Evolutionary conservation across 2,797 vertebrate species (phyloP).

Genomic region (Liasis olivaceus): DNA sequence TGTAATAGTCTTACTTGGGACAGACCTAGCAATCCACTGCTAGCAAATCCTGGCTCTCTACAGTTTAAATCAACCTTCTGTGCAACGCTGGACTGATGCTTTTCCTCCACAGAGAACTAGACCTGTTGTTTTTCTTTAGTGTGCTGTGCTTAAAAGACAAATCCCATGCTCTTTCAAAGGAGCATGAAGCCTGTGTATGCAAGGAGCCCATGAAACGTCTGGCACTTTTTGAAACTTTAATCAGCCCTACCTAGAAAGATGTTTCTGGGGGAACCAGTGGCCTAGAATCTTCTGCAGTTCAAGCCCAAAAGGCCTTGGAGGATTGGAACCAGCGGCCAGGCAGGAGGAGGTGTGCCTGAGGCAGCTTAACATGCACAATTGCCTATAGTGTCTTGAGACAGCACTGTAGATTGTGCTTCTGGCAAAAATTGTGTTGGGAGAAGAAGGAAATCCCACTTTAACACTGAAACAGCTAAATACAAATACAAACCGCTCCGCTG

Average conservation of each 20-base stretch:
- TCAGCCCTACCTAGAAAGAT: neutral
- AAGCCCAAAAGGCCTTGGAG: neutral
- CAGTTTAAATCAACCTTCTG: neutral
- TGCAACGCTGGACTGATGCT: neutral
- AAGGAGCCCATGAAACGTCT: neutral
- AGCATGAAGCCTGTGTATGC: neutral
- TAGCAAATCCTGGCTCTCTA: neutral
- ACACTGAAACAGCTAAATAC: neutral
- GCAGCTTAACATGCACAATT: neutral
- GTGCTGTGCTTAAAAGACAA: neutral
- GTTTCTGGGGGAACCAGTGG: neutral
- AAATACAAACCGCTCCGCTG: neutral
- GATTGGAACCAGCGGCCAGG: neutral
- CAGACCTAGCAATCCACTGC: neutral
- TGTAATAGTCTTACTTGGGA: neutral
- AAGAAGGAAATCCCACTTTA: neutral
- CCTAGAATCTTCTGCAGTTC: neutral
- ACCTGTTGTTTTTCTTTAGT: neutral
- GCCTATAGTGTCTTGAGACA: neutral
- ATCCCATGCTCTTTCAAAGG: neutral
- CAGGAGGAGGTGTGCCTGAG: neutral
- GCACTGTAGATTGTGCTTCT: neutral
- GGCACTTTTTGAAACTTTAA: neutral
- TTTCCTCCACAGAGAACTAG: neutral
- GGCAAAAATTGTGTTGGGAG: constrained; percentile 2